These are phyloP conservation scores for Macropodus opercularis DNA, from an alignment of 2,797 vertebrate species.

Conservation along the genomic window DNA sequence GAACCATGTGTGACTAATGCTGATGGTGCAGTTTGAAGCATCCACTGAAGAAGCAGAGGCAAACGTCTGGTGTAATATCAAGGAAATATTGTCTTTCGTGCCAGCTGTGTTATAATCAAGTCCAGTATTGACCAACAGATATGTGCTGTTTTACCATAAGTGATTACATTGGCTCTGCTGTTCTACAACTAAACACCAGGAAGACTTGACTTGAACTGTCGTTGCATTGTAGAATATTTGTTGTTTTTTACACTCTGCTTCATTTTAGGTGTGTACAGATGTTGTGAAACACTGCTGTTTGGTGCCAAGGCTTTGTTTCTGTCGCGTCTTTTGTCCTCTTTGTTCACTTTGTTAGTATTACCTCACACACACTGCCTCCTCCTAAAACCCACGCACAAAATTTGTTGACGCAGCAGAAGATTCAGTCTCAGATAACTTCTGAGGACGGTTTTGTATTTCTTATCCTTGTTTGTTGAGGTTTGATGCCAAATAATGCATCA, in stretches of 20 bases:
- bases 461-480: slow-evolving; percentile 39
- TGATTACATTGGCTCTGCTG: slow-evolving; percentile 3
- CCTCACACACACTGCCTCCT: slow-evolving; percentile 66
- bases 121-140: slow-evolving; percentile 64
- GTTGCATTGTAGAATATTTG: slow-evolving; percentile 39
- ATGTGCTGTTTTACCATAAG: slow-evolving; percentile 29
- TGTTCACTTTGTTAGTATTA: slow-evolving; percentile 39
- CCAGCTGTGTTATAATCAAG: slow-evolving; percentile 38
- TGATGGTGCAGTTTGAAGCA: slow-evolving; percentile 14
- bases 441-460: slow-evolving; percentile 44
- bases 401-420: slow-evolving; percentile 38
- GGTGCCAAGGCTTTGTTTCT: slow-evolving; percentile 50
- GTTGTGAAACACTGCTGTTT: slow-evolving; percentile 50
- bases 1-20: slow-evolving; percentile 15
- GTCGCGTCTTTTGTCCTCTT: slow-evolving; percentile 26
- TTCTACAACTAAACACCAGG: slow-evolving; percentile 7
- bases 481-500: slow-evolving; percentile 38
- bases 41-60: slow-evolving; percentile 3
- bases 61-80: slow-evolving; percentile 32
- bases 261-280: slow-evolving; percentile 64
- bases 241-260: slow-evolving; percentile 33
- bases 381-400: slow-evolving; percentile 47
- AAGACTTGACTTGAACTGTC: slow-evolving; percentile 42
- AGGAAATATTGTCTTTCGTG: slow-evolving; percentile 30
- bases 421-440: slow-evolving; percentile 22